Conservation (phyloP, 2,113 vertebrate genomes). For the Anhinga rufa region DNA sequence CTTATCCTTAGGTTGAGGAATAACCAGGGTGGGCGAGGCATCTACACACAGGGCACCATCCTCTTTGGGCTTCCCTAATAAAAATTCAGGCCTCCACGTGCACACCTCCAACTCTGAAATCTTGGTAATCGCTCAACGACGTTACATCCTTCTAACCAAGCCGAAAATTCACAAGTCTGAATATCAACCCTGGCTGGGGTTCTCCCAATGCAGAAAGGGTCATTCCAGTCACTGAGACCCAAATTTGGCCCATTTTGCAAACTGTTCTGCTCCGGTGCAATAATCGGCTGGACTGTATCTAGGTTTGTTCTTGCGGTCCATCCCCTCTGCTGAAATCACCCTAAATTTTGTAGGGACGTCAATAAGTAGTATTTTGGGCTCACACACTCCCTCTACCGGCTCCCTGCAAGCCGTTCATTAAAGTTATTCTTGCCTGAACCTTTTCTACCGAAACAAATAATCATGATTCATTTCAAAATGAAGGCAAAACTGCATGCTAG, state of each 20-base stretch:
- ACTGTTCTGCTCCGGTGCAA: background rate
- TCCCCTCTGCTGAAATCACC: background rate
- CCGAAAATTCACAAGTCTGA: rapidly evolving
- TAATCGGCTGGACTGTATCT: rapidly evolving
- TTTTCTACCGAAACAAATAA: background rate
- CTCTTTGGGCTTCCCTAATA: background rate
- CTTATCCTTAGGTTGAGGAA: background rate
- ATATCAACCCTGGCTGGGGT: background rate
- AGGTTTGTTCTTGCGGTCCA: background rate
- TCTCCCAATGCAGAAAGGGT: rapidly evolving
- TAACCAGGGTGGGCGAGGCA: background rate
- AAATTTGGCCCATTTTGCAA: background rate
- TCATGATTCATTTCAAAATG: background rate
- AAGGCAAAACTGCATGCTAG: background rate
- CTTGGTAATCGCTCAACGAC: background rate
- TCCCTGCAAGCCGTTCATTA: background rate
- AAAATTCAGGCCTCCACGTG: background rate
- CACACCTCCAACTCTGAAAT: background rate
- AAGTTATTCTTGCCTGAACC: background rate
- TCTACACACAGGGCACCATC: rapidly evolving
- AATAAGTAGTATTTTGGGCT: background rate
- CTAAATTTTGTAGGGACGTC: rapidly evolving
- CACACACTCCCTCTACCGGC: conserved; percentile 32
- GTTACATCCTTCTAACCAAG: too few species aligned
- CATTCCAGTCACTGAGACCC: background rate